These are phyloP conservation scores for Glaucomys volans DNA, from an alignment of 2,113 vertebrate genomes.

Conservation along the genomic window DNA sequence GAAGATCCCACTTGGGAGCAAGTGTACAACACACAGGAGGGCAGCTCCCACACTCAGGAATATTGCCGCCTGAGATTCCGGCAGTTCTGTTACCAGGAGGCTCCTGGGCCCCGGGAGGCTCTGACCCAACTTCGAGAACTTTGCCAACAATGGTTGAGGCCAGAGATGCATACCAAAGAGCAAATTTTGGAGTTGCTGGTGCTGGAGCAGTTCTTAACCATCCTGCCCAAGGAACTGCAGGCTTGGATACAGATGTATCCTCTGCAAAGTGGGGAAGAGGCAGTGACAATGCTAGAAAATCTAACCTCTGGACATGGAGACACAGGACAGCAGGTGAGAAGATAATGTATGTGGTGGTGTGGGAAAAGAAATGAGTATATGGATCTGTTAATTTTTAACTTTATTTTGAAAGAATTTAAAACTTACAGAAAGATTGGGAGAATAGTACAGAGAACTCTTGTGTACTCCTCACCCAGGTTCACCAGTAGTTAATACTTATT, in stretches of 20 bases:
- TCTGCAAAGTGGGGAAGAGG: constrained; percentile 7
- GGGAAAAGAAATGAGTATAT: neutral
- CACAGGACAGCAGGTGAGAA: constrained; percentile 49
- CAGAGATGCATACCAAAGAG: constrained; percentile 57
- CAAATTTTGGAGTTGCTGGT: constrained; percentile 72
- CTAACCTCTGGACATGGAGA: neutral
- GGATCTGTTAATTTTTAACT: neutral
- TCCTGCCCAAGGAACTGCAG: constrained; percentile 40
- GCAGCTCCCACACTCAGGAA: neutral
- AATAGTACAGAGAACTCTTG: neutral
- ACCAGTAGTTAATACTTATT: neutral
- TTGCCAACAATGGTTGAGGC: constrained; percentile 50
- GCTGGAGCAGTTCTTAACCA: constrained; percentile 69
- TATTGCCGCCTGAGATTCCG: constrained; percentile 45
- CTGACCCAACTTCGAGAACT: constrained; percentile 45
- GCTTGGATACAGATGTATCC: neutral
- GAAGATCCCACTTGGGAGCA: constrained; percentile 58
- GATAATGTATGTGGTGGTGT: neutral
- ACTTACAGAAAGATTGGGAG: neutral
- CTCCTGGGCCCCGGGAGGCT: constrained; percentile 5
- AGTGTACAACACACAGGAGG: neutral
- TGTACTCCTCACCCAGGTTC: neutral
- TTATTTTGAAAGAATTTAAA: constrained; percentile 3
- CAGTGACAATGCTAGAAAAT: neutral
- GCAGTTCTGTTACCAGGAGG: constrained; percentile 63